Conservation (phyloP, 1,140 invertebrate genomes). For the Temnothorax curvispinosus region DNA sequence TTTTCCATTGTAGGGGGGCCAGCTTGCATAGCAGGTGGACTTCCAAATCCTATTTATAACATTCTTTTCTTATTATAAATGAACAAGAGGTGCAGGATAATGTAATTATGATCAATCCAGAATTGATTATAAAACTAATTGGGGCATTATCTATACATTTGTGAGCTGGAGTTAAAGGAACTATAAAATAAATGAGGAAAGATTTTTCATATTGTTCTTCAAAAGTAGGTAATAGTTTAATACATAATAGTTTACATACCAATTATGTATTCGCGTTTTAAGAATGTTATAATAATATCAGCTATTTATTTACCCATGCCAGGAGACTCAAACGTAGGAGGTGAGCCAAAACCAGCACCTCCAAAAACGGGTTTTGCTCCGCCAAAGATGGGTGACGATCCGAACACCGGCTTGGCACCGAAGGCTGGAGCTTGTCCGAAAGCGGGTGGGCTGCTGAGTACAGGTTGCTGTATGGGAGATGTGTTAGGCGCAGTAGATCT, state of each 20-base stretch:
- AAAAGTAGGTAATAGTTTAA: background rate
- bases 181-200: background rate
- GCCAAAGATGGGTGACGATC: constrained; percentile 71
- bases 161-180: background rate
- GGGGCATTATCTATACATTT: background rate
- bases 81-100: background rate
- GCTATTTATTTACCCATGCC: constrained; percentile 17
- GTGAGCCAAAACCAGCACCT: constrained; percentile 70
- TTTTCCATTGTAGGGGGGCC: constrained; percentile 75
- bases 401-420: constrained; percentile 79
- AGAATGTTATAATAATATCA: constrained; percentile 1
- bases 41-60: constrained; percentile 79
- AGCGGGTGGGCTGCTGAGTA: constrained; percentile 67
- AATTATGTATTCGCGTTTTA: background rate
- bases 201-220: background rate
- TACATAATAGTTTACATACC: background rate
- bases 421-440: constrained; percentile 77
- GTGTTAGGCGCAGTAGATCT: constrained; percentile 50
- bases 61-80: constrained; percentile 45
- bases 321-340: constrained; percentile 26
- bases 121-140: background rate
- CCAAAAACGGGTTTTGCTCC: constrained; percentile 73
- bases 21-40: constrained; percentile 74
- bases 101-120: background rate
- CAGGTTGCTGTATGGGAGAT: constrained; percentile 60